Conservation (phyloP, 2,888 invertebrate genomes). For the Antheraea assamensis region DNA sequence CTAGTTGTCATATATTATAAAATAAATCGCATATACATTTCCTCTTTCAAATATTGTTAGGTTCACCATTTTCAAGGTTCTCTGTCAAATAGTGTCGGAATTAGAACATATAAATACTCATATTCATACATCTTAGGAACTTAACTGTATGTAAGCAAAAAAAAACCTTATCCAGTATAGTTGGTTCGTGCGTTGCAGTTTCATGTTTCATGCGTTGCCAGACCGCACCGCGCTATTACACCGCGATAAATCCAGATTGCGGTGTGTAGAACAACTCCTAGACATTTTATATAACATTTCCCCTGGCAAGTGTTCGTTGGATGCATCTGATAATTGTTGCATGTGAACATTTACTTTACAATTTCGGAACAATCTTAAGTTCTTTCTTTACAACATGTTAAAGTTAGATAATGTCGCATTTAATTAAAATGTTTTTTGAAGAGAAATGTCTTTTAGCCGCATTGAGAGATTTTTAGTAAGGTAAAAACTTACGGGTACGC, state of each 20-base stretch:
- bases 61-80: no score
- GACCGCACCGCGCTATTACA: constrained; percentile 16
- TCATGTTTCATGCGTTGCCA: constrained; percentile 19
- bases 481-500: no score
- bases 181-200: constrained; percentile 3
- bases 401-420: neutral
- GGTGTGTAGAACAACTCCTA: constrained; percentile 15
- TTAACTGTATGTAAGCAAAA: neutral
- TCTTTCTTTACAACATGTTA: neutral
- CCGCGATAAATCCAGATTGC: constrained; percentile 17
- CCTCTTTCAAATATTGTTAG: no score
- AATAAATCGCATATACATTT: no score
- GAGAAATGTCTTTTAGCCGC: no score
- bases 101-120: neutral
- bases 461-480: no score
- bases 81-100: neutral
- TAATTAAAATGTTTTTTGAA: no score
- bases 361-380: neutral
- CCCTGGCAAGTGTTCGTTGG: constrained; percentile 5
- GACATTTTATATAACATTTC: constrained; percentile 13
- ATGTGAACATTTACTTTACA: constrained; percentile 16
- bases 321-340: constrained; percentile 19
- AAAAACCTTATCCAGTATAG: neutral
- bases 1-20: no score
- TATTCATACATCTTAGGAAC: neutral